Conservation (phyloP, 2,113 vertebrate genomes). For the Motacilla tschutschensis region DNA sequence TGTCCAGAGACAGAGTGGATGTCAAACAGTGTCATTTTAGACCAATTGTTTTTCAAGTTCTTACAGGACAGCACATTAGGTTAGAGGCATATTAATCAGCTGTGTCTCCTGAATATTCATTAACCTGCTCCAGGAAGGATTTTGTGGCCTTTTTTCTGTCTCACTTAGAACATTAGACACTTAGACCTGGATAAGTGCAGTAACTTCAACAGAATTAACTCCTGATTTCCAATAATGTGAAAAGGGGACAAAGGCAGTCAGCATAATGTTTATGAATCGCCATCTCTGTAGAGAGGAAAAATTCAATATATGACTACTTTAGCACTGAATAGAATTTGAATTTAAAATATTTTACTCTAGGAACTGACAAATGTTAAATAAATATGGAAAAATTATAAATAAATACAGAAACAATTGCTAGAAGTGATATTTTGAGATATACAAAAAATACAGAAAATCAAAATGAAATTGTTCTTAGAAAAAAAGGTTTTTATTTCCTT, state of each 20-base stretch:
- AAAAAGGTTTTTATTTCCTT: not conserved
- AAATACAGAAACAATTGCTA: not conserved
- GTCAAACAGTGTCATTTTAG: conserved; percentile 26
- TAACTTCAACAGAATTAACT: not conserved
- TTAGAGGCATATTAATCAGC: conserved; percentile 54
- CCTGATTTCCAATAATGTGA: not conserved
- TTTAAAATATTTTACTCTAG: not conserved
- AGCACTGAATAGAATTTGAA: not conserved
- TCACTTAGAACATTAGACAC: not conserved
- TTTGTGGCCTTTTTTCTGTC: not conserved
- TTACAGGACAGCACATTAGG: conserved; percentile 53
- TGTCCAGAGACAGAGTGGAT: conserved; percentile 15
- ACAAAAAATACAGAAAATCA: not conserved
- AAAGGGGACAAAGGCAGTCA: not conserved
- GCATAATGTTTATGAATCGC: not conserved
- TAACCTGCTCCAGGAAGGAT: not conserved
- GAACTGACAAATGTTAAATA: not conserved
- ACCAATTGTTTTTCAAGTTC: conserved; percentile 56
- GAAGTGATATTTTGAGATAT: not conserved
- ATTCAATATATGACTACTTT: not conserved
- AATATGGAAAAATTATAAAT: not conserved
- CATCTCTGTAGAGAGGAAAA: not conserved
- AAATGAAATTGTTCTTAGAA: not conserved
- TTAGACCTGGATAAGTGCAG: not conserved
- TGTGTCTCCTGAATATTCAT: conserved; percentile 47